Percentiles rank a stretch among this genome's conserved stretches.
Conservation (phyloP, 37 sponge, comb jelly and placozoan species). For the Aplysina aerophoba region DNA sequence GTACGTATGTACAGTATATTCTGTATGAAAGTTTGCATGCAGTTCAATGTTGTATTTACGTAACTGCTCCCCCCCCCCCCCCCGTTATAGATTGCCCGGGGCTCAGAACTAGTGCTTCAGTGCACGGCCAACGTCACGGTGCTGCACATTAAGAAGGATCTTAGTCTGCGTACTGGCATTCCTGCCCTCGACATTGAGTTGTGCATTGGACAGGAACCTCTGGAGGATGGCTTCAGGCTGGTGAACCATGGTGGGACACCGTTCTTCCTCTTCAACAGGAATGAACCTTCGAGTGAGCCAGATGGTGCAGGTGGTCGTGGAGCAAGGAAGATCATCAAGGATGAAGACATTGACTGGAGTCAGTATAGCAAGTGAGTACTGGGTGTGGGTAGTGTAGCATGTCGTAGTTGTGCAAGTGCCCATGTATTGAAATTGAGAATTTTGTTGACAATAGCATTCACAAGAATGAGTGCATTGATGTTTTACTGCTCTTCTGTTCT, state of each 20-base stretch:
- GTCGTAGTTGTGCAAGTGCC: too few relatives aligned
- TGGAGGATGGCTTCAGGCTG: conserved; percentile 40
- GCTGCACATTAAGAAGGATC: conserved; percentile 50
- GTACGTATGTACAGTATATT: neutral
- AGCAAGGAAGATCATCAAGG: conserved; percentile 46
- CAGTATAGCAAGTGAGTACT: conserved; percentile 42
- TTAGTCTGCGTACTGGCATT: conserved; percentile 46
- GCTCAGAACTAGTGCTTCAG: conserved; percentile 61
- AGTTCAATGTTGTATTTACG: neutral
- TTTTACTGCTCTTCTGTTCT: too few relatives aligned
- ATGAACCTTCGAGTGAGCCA: conserved; percentile 63
- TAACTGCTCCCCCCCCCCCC: neutral
- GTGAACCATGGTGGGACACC: conserved; percentile 51
- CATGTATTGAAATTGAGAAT: too few relatives aligned
- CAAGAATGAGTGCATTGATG: too few relatives aligned
- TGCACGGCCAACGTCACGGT: conserved; percentile 30
- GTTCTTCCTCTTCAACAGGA: conserved; percentile 73
- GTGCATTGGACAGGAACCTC: conserved; percentile 59
- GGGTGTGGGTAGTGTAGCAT: too few relatives aligned
- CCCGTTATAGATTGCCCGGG: conserved; percentile 58
- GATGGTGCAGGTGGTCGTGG: conserved; percentile 23
- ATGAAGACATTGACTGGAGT: conserved; percentile 66
- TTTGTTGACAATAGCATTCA: too few relatives aligned
- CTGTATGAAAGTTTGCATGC: too few relatives aligned
- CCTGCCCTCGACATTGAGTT: conserved; percentile 50